phyloP scores from a whole-genome alignment of 2,113 vertebrate species.

The Laticauda laticaudata region DNA sequence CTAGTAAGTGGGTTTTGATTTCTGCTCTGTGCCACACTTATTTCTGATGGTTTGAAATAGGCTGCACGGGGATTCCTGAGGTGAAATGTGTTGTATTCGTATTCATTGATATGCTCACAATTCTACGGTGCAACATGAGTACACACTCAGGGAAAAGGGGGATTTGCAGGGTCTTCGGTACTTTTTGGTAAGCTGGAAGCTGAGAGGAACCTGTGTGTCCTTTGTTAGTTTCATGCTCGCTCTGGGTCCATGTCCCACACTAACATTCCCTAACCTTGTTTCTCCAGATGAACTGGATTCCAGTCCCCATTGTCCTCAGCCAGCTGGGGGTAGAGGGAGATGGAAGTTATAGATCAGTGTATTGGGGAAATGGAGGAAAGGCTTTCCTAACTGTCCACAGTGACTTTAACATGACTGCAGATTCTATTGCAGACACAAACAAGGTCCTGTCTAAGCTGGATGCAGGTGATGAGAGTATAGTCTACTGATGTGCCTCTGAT shows the following conservation, averaged over 20 bases:
- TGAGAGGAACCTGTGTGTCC: neutral
- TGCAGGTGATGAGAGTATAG: constrained; percentile 68
- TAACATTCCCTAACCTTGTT: neutral
- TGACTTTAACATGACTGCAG: neutral
- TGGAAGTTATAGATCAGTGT: neutral
- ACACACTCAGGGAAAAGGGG: neutral
- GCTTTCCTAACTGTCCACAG: neutral
- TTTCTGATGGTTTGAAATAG: neutral
- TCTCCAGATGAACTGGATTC: neutral
- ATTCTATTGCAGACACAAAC: neutral
- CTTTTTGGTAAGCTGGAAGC: neutral
- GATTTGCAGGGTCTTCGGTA: neutral
- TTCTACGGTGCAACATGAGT: neutral
- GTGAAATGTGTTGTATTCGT: neutral
- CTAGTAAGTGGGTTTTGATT: constrained; percentile 78
- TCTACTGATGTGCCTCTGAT: constrained; percentile 74
- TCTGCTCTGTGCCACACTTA: accelerated
- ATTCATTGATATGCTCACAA: neutral
- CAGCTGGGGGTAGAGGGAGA: neutral
- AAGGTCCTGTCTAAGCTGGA: neutral
- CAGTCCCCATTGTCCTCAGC: neutral
- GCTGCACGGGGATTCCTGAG: neutral
- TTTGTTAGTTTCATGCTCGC: neutral
- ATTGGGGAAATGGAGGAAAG: neutral
- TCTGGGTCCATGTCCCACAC: too few relatives aligned